Base-by-base conservation (phyloP, 1,140 invertebrate genomes). In the Acromyrmex echinatior region DNA sequence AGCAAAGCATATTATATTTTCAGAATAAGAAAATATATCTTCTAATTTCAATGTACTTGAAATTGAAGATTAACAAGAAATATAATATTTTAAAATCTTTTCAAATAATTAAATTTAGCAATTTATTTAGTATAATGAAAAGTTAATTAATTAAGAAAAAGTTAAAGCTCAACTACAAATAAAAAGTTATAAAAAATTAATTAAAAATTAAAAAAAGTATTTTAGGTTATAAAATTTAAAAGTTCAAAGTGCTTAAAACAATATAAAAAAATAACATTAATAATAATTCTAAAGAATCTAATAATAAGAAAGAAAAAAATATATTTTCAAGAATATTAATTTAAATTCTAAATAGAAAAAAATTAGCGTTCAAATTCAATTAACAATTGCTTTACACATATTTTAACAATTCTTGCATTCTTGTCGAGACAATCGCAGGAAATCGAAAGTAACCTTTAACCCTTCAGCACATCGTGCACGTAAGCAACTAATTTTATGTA, bases 371-470 rank as follows among this genome's bases (percentile, higher is more conserved):
- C 7, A 21, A 12, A 51, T 49, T 60, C 1, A 21, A 62, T 82
- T 73, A 28, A 49, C 1, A 45, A n/a, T 62, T 60, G 9, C 18
- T 45, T 14, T 82, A 1, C 3, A 25, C 18, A 63, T 21, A 62
- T 76, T 60, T 62, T 16, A 51, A 74, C n/a, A 76, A 74, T 21
- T 51, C n/a, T 16, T 1, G 12, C 6, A 12, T 82, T 62, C 51
- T 63, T 25, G 70, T 68, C 16, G 21, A 65, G 90, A 95, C 93
- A 95, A 95, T 94, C 80, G 80, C 92, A 93, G 94, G 93, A 95
- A 95, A 93, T 94, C 92, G 73, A 92, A 65, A 80, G 93, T 88
- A 93, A 95, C 93, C 93, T 95, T 92, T 93, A 91, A 81, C 90
- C 92, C 85, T 88, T 87, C 60, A 28, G 1, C 3, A 9, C 10